Evolutionary conservation across 2,888 invertebrate species (phyloP).

Genomic region (Mythimna loreyi): DNA sequence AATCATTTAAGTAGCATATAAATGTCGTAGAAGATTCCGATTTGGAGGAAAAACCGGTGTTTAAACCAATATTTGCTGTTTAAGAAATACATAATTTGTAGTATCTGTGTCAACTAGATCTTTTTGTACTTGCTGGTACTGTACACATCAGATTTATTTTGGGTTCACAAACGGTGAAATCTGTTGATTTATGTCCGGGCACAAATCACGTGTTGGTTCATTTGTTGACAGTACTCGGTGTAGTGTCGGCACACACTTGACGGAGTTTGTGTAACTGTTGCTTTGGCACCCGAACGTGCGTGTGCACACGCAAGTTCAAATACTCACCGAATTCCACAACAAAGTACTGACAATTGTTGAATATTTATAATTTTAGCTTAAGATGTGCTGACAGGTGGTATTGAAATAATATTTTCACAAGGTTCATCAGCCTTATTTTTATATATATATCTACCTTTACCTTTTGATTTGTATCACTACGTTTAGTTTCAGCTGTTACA

Average conservation of each 20-base stretch:
- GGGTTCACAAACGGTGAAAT: slow-evolving; percentile 50
- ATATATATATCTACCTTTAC: too few relatives aligned
- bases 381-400: background rate
- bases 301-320: slow-evolving; percentile 56
- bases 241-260: slow-evolving; percentile 58
- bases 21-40: slow-evolving; percentile 7
- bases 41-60: background rate
- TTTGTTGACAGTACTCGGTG: slow-evolving; percentile 58
- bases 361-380: slow-evolving; percentile 33
- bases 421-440: background rate
- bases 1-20: background rate
- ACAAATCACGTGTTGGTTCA: slow-evolving; percentile 54
- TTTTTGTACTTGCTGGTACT: slow-evolving; percentile 34
- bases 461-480: background rate
- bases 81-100: slow-evolving; percentile 32
- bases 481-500: background rate
- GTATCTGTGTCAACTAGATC: slow-evolving; percentile 47
- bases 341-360: slow-evolving; percentile 28
- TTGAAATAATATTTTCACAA: background rate
- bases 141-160: slow-evolving; percentile 34
- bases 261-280: slow-evolving; percentile 67
- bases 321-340: slow-evolving; percentile 58
- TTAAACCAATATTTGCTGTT: slow-evolving; percentile 33
- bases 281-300: slow-evolving; percentile 63
- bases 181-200: slow-evolving; percentile 64